phyloP scores from a whole-genome alignment of 2,888 invertebrate species.

The Erpobdella octoculata region DNA sequence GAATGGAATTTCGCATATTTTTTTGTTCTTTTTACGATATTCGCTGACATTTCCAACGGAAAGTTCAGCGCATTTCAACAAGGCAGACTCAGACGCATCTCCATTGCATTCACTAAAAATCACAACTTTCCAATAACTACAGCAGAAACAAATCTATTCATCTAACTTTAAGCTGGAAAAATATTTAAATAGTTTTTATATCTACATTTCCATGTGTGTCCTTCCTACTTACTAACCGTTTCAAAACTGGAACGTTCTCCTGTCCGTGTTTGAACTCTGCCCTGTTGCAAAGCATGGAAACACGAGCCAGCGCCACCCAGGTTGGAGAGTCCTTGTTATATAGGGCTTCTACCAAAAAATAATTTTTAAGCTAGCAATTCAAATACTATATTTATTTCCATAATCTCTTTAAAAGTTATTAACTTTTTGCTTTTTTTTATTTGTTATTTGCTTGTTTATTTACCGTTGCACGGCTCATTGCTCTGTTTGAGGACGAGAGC shows the following conservation, averaged over 20 bases:
- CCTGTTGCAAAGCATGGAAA: conserved; percentile 91
- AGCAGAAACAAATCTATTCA: not conserved
- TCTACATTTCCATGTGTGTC: not conserved
- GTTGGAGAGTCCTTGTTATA: conserved; percentile 76
- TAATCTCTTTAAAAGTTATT: too few relatives aligned
- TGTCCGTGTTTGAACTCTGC: conserved; percentile 96
- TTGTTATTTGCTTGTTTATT: too few relatives aligned
- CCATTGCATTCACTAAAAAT: conserved; percentile 53
- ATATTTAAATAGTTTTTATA: not conserved
- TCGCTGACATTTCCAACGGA: conserved; percentile 49
- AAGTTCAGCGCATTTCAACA: conserved; percentile 52
- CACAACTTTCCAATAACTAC: too few relatives aligned
- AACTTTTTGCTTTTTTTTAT: too few relatives aligned
- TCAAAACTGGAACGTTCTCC: conserved; percentile 80
- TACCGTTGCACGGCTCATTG: too few relatives aligned
- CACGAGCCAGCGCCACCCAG: conserved; percentile 80
- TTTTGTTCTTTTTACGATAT: conserved; percentile 48
- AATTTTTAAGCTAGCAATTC: too few relatives aligned
- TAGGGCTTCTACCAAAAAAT: conserved; percentile 61
- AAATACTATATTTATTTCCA: too few relatives aligned
- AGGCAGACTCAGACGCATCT: conserved; percentile 55
- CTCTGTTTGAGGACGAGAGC: too few relatives aligned
- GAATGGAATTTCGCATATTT: conserved; percentile 54
- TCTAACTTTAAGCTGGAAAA: not conserved
- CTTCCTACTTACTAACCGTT: conserved; percentile 67